Evolutionary conservation across 2,113 vertebrate genomes (phyloP).

Genomic region (Ovis canadensis): DNA sequence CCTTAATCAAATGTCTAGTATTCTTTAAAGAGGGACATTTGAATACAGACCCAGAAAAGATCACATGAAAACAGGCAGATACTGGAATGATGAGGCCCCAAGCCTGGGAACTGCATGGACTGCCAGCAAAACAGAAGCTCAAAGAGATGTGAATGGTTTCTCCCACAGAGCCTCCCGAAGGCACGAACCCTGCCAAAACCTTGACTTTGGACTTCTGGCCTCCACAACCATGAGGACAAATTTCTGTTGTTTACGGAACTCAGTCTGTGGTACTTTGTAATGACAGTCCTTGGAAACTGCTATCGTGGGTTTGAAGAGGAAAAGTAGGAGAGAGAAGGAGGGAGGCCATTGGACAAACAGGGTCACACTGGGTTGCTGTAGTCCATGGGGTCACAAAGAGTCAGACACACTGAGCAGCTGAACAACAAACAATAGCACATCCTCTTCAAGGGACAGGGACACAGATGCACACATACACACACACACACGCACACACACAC

Average conservation of each 20-base stretch:
- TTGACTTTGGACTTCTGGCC: neutral
- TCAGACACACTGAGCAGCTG: neutral
- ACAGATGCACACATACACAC: rapidly evolving
- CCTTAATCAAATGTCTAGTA: neutral
- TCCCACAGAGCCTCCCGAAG: neutral
- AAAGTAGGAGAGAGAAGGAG: neutral
- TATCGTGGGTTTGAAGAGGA: neutral
- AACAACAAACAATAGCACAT: neutral
- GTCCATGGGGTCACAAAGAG: neutral
- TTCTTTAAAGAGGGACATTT: neutral
- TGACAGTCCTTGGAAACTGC: neutral
- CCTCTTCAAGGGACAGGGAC: neutral
- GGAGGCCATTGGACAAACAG: neutral
- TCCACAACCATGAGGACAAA: neutral
- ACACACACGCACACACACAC: neutral
- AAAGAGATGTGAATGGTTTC: rapidly evolving
- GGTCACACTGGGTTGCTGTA: neutral
- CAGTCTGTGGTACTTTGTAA: neutral
- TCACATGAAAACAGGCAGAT: neutral
- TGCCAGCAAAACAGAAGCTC: too few species aligned
- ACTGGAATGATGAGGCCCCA: rapidly evolving
- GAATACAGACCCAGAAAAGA: neutral
- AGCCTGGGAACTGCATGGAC: neutral
- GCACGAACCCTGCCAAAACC: neutral
- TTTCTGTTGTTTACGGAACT: too few species aligned